A percentile compares a stretch with the other conserved stretches of the same genome.
Conservation (phyloP, 1,140 invertebrate genomes). For the Lepidurus packardi region DNA sequence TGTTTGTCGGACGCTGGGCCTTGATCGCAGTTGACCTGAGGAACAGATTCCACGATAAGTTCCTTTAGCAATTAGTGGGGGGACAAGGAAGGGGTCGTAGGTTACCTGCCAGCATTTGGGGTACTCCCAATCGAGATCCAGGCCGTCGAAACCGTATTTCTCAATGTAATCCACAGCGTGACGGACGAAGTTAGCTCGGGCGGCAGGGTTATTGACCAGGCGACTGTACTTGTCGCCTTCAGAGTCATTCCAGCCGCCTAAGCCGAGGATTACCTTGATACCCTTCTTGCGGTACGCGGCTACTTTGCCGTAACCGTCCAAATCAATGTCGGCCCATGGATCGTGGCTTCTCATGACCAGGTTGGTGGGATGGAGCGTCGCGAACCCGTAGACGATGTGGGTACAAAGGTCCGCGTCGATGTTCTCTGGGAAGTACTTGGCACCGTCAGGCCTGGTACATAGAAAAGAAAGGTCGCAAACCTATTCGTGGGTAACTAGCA, state of each 20-base stretch:
- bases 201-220: slow-evolving; percentile 65
- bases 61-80: slow-evolving; percentile 35
- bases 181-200: slow-evolving; percentile 63
- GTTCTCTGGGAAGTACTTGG: slow-evolving; percentile 59
- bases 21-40: slow-evolving; percentile 52
- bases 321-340: slow-evolving; percentile 81
- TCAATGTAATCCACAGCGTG: slow-evolving; percentile 69
- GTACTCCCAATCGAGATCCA: slow-evolving; percentile 88
- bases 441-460: slow-evolving; percentile 48
- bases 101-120: slow-evolving; percentile 84
- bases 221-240: slow-evolving; percentile 76
- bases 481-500: slow-evolving; percentile 40
- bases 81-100: slow-evolving; percentile 46
- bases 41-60: slow-evolving; percentile 10
- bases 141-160: slow-evolving; percentile 76
- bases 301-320: slow-evolving; percentile 71
- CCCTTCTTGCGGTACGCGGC: slow-evolving; percentile 69
- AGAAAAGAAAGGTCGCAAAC: slow-evolving; percentile 42
- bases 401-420: slow-evolving; percentile 62
- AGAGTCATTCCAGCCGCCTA: slow-evolving; percentile 88
- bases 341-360: slow-evolving; percentile 75
- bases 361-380: slow-evolving; percentile 61
- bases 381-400: slow-evolving; percentile 68
- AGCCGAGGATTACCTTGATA: slow-evolving; percentile 70
- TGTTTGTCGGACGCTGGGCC: slow-evolving; percentile 54